These are phyloP conservation scores for Diachrysia chrysitis DNA, from an alignment of 2,888 invertebrate species.

Conservation along the genomic window DNA sequence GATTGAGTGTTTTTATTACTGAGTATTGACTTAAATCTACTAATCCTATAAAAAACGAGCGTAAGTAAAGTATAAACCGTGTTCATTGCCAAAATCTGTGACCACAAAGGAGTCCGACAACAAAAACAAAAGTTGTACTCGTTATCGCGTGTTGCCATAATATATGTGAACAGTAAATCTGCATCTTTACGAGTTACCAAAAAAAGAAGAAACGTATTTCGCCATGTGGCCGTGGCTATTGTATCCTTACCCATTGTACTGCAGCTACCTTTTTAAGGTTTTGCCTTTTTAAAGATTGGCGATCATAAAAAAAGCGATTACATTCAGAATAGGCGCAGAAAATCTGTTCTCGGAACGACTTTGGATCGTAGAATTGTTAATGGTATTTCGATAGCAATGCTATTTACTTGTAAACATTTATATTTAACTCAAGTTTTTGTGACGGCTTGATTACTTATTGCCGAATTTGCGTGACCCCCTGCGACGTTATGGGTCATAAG, in stretches of 20 bases:
- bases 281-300: slow-evolving; percentile 77
- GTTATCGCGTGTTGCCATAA: slow-evolving; percentile 73
- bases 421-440: slow-evolving; percentile 40
- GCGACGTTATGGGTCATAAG: slow-evolving; percentile 29
- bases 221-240: slow-evolving; percentile 83
- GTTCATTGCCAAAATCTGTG: slow-evolving; percentile 34
- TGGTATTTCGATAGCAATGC: slow-evolving; percentile 37
- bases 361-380: slow-evolving; percentile 53
- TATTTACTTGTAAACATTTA: slow-evolving; percentile 37
- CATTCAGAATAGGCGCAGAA: slow-evolving; percentile 74
- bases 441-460: slow-evolving; percentile 26
- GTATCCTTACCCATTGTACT: slow-evolving; percentile 82
- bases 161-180: slow-evolving; percentile 78
- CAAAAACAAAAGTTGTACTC: slow-evolving; percentile 56
- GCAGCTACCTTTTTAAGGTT: slow-evolving; percentile 77
- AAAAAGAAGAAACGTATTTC: slow-evolving; percentile 74
- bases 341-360: slow-evolving; percentile 75
- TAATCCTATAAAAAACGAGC: slow-evolving; percentile 2
- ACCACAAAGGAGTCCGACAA: slow-evolving; percentile 38
- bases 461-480: slow-evolving; percentile 25
- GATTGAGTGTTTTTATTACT: background rate
- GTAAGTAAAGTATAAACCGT: slow-evolving; percentile 15
- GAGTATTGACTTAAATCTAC: background rate
- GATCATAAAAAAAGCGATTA: slow-evolving; percentile 81
- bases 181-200: slow-evolving; percentile 76